Percentiles rank a stretch among this genome's conserved stretches.
These are phyloP conservation scores for Proterorhinus semilunaris DNA, from an alignment of 2,113 vertebrate species.

Conservation along the genomic window DNA sequence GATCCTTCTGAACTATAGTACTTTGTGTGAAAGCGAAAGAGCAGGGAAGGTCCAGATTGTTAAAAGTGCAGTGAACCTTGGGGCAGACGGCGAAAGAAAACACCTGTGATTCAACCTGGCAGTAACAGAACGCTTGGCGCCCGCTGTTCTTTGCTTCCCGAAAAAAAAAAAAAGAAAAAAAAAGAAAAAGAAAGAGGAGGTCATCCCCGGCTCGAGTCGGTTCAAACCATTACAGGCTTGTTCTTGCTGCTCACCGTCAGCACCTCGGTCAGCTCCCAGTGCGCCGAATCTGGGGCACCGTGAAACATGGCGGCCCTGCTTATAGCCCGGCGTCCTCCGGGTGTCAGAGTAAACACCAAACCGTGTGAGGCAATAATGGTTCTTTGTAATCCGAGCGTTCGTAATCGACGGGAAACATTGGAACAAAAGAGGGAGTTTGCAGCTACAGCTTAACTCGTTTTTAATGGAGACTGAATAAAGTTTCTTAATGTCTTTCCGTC, in stretches of 20 bases:
- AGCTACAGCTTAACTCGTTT: not conserved
- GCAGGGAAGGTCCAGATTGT: slow-evolving; percentile 15
- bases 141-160: not conserved
- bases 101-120: not conserved
- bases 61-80: slow-evolving; percentile 15
- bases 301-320: not conserved
- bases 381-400: not conserved
- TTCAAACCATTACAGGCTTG: not conserved
- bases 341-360: not conserved
- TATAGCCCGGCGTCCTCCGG: not conserved
- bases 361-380: not conserved
- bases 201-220: not conserved
- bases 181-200: not conserved
- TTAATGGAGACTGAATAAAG: not conserved
- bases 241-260: not conserved
- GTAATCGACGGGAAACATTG: not conserved
- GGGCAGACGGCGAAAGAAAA: slow-evolving; percentile 1
- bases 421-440: not conserved
- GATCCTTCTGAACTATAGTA: too few species aligned
- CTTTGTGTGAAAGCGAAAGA: not conserved
- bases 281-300: not conserved
- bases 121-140: not conserved
- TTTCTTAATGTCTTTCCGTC: not conserved
- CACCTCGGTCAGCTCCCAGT: not conserved
- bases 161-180: not conserved